These are phyloP conservation scores for Triplophysa rosa DNA, from an alignment of 2,113 vertebrate genomes.

Conservation along the genomic window DNA sequence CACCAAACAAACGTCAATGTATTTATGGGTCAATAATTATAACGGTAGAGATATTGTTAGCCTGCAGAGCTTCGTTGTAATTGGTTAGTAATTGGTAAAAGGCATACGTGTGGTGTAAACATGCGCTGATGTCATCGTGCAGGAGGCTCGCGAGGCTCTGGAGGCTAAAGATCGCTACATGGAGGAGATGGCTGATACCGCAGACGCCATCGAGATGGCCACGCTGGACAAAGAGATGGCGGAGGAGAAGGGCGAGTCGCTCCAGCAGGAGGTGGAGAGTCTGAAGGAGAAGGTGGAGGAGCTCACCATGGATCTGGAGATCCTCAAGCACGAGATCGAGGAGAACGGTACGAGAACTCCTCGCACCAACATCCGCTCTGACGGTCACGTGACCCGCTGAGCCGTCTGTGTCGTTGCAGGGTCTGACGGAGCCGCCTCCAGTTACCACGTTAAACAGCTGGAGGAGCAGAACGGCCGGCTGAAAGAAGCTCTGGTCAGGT, in stretches of 20 bases:
- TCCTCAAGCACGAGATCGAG: slow-evolving; percentile 94
- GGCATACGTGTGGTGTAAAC: slow-evolving; percentile 50
- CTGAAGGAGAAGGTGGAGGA: slow-evolving; percentile 92
- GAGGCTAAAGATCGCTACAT: slow-evolving; percentile 94
- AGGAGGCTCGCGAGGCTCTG: slow-evolving; percentile 94
- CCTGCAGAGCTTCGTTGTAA: too few species aligned
- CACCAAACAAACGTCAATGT: too few species aligned
- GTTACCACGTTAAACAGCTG: slow-evolving; percentile 94
- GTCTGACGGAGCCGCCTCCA: slow-evolving; percentile 94
- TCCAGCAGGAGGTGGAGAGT: slow-evolving; percentile 93
- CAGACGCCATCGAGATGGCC: slow-evolving; percentile 96
- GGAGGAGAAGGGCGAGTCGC: slow-evolving; percentile 90
- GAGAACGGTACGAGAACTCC: slow-evolving; percentile 83
- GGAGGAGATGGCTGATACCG: slow-evolving; percentile 98
- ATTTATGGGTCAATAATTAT: too few species aligned
- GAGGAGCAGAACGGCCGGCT: slow-evolving; percentile 91
- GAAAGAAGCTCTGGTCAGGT: slow-evolving; percentile 96
- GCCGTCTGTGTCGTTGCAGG: slow-evolving; percentile 68
- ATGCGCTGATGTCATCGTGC: slow-evolving; percentile 56
- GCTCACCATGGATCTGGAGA: slow-evolving; percentile 94
- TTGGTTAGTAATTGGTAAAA: too few species aligned
- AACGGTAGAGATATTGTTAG: too few species aligned
- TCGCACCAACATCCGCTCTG: neutral
- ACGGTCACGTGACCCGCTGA: neutral
- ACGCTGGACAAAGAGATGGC: slow-evolving; percentile 99